phyloP scores from a whole-genome alignment of 2,113 vertebrate species.

The Archocentrus centrarchus region DNA sequence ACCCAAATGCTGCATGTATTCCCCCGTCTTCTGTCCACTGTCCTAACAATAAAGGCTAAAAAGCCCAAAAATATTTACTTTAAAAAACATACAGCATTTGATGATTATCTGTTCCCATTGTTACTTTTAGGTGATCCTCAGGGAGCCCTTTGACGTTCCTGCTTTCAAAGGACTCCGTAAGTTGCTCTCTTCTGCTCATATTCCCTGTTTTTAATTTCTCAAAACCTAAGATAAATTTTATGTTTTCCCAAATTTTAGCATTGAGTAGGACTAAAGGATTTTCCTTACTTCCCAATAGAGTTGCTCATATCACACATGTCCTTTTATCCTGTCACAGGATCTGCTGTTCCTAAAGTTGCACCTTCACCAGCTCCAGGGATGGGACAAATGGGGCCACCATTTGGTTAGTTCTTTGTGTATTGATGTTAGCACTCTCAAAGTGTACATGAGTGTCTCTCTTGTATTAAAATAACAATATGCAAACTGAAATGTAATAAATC shows the following conservation, averaged over 20 bases:
- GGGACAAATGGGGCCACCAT: conserved; percentile 46
- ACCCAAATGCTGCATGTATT: too few relatives aligned
- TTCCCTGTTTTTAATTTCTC: background rate
- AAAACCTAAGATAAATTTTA: background rate
- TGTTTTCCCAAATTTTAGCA: background rate
- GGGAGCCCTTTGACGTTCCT: conserved; percentile 76
- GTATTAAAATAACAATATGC: background rate
- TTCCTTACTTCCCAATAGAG: background rate
- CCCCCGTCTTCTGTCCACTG: too few relatives aligned
- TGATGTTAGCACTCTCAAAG: background rate
- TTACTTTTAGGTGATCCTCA: conserved; percentile 74
- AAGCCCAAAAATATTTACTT: too few relatives aligned
- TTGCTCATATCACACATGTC: background rate
- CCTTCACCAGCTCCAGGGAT: conserved; percentile 36
- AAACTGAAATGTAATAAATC: background rate
- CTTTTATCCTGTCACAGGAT: conserved; percentile 34
- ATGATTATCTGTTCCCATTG: background rate
- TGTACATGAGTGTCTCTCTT: background rate
- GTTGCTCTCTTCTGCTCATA: conserved; percentile 19
- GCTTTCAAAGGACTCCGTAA: conserved; percentile 77
- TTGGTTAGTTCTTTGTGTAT: conserved; percentile 44
- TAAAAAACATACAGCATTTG: background rate
- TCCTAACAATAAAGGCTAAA: too few relatives aligned
- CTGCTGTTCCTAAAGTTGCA: conserved; percentile 59
- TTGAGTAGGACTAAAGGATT: background rate